These are phyloP conservation scores for Kryptopterus vitreolus DNA, from an alignment of 2,797 vertebrate species.

Conservation along the genomic window DNA sequence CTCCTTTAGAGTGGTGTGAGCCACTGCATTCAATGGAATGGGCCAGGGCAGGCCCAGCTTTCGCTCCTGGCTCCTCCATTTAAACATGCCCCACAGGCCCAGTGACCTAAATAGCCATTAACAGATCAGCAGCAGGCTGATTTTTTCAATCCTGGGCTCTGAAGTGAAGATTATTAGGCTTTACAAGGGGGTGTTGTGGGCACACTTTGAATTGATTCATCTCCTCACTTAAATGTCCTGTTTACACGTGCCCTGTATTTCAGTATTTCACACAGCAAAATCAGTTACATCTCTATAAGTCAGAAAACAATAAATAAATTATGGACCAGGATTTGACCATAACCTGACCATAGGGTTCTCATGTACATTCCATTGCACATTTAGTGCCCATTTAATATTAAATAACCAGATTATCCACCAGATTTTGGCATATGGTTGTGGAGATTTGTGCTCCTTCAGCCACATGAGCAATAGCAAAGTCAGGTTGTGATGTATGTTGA, in stretches of 20 bases:
- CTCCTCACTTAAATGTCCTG: neutral
- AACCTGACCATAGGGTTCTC: too few species aligned
- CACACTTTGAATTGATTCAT: slow-evolving; percentile 42
- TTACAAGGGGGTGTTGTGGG: slow-evolving; percentile 45
- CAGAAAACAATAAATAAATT: neutral
- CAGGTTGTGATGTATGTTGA: too few species aligned
- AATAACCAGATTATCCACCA: too few species aligned
- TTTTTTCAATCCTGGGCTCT: slow-evolving; percentile 66
- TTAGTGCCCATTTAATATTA: too few species aligned
- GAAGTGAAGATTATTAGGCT: slow-evolving; percentile 63
- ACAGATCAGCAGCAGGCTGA: slow-evolving; percentile 68
- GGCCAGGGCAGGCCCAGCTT: slow-evolving; percentile 38
- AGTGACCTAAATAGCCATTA: slow-evolving; percentile 72
- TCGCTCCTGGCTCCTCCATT: slow-evolving; percentile 59
- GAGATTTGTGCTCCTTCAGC: too few species aligned
- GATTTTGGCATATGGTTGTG: too few species aligned
- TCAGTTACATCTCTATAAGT: neutral
- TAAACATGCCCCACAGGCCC: slow-evolving; percentile 56
- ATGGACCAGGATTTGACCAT: too few species aligned
- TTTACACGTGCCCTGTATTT: neutral
- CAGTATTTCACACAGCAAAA: neutral
- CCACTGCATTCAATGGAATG: slow-evolving; percentile 34
- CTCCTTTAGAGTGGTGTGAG: neutral
- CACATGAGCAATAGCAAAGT: too few species aligned
- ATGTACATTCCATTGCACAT: too few species aligned